These are phyloP conservation scores for Cassiopea xamachana DNA, from an alignment of 30 jellyfish, hydroid and myxozoan species.

Conservation along the genomic window DNA sequence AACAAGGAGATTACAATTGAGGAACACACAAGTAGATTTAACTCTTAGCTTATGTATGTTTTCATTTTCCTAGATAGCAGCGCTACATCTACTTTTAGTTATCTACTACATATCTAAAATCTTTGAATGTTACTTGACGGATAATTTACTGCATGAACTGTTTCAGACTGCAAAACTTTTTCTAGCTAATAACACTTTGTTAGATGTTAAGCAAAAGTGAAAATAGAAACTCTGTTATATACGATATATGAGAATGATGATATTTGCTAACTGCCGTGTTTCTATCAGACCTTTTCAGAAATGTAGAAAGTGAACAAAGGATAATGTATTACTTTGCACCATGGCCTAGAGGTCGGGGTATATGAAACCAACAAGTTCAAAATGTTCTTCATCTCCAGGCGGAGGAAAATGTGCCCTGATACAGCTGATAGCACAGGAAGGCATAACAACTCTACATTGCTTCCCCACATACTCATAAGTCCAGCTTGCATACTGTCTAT, in stretches of 20 bases:
- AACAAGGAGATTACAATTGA: constrained; percentile 35
- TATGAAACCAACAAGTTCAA: not conserved
- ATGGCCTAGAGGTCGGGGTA: constrained; percentile 19
- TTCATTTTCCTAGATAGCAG: not conserved
- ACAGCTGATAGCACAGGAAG: constrained; percentile 49
- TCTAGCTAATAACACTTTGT: not conserved
- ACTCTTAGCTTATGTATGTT: not conserved
- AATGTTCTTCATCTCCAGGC: constrained; percentile 29
- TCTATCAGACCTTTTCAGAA: constrained; percentile 1
- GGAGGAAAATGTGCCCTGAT: constrained; percentile 48
- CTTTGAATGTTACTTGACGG: not conserved
- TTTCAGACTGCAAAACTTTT: not conserved
- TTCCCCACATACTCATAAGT: constrained; percentile 27
- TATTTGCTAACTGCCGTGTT: not conserved
- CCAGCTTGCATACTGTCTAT: constrained; percentile 48
- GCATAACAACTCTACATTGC: constrained; percentile 25
- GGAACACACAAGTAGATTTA: constrained; percentile 44
- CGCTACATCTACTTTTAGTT: constrained; percentile 13
- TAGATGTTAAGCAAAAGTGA: constrained; percentile 25
- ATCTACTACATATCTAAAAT: not conserved
- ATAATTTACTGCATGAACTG: not conserved
- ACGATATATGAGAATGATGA: constrained; percentile 14
- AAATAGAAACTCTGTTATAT: constrained; percentile 1
- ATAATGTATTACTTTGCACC: constrained; percentile 5
- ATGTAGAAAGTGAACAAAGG: constrained; percentile 17